Evolutionary conservation across 2,797 vertebrate genomes (phyloP).

Genomic region (Rhynchotus rufescens): DNA sequence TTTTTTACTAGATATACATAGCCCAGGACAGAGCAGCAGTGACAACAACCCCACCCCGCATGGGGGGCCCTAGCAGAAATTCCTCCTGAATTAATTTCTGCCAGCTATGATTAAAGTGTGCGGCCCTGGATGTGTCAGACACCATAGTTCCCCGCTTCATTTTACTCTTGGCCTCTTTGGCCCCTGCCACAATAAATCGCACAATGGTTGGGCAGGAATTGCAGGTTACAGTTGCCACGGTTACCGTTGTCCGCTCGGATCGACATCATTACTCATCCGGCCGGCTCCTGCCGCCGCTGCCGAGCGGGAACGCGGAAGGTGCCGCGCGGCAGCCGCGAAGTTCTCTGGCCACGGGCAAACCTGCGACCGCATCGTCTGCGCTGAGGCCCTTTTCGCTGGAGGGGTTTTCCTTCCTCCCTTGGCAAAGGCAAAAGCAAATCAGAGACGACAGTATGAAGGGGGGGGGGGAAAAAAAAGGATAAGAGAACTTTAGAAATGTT

Average conservation of each 20-base stretch:
- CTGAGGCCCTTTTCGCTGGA: background rate
- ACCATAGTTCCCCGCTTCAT: conserved; percentile 78
- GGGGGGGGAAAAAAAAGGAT: too few species aligned
- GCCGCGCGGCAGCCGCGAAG: background rate
- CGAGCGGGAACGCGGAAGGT: background rate
- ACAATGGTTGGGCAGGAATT: conserved; percentile 77
- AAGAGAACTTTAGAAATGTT: background rate
- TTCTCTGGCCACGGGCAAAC: background rate
- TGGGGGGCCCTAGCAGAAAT: conserved; percentile 59
- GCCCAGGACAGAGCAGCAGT: background rate
- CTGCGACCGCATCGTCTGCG: background rate
- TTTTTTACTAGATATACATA: background rate
- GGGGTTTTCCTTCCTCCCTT: background rate
- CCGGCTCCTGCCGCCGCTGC: background rate
- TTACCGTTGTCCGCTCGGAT: conserved; percentile 81
- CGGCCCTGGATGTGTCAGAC: conserved; percentile 80
- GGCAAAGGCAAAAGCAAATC: background rate
- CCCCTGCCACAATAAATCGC: conserved; percentile 83
- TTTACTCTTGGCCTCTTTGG: conserved; percentile 81
- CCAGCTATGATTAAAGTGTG: conserved; percentile 81
- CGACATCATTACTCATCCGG: conserved; percentile 80
- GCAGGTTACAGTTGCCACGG: conserved; percentile 86
- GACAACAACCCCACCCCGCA: background rate
- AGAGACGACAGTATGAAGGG: background rate
- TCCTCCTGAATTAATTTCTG: conserved; percentile 83